Evolutionary conservation across 2,797 vertebrate genomes (phyloP).

Genomic region (Artibeus lituratus): DNA sequence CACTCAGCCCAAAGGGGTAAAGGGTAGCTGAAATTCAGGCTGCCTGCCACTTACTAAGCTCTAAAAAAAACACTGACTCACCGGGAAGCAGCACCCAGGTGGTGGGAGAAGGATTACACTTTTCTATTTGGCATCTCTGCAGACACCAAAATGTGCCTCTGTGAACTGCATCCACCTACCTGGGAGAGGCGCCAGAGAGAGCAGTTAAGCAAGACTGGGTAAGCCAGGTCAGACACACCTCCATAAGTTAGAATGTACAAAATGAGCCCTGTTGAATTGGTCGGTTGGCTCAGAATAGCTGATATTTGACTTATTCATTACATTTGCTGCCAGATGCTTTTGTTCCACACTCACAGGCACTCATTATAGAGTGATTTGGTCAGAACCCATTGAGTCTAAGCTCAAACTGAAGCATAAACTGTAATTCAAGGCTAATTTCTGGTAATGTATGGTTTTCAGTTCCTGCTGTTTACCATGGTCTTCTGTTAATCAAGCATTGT

Average conservation of each 20-base stretch:
- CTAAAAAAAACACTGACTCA: not conserved
- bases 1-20: not conserved
- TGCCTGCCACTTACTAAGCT: not conserved
- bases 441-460: not conserved
- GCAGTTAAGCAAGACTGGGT: not conserved
- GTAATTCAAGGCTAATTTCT: not conserved
- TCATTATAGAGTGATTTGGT: not conserved
- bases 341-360: not conserved
- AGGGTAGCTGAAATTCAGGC: not conserved
- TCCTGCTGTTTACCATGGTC: not conserved
- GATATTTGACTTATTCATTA: not conserved
- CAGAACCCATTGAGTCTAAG: not conserved
- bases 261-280: not conserved
- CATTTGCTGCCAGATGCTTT: not conserved
- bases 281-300: not conserved
- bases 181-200: not conserved
- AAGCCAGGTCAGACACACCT: not conserved
- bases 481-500: not conserved
- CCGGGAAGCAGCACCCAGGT: not conserved
- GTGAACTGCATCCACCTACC: not conserved
- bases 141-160: not conserved
- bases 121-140: not conserved
- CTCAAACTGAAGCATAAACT: not conserved
- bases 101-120: not conserved
- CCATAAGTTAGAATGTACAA: not conserved